phyloP scores from a whole-genome alignment of 2,888 invertebrate genomes.

The Beris chalybata region DNA sequence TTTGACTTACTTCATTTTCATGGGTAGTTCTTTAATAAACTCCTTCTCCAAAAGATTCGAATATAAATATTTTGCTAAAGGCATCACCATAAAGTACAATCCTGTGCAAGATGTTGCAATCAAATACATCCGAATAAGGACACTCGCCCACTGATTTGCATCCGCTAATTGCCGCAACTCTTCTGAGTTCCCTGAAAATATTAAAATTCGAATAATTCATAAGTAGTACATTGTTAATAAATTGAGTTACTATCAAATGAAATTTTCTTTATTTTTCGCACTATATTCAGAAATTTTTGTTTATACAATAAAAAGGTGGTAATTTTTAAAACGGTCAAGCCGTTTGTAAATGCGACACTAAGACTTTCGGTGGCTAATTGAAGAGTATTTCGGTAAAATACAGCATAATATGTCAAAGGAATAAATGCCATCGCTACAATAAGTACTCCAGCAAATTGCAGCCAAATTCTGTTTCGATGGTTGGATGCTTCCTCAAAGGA shows the following conservation, averaged over 20 bases:
- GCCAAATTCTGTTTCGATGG: too few species aligned
- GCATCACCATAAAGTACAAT: constrained; percentile 49
- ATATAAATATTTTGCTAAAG: constrained; percentile 45
- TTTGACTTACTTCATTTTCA: too few species aligned
- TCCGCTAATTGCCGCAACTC: too few species aligned
- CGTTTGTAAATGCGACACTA: constrained; percentile 49
- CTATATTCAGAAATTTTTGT: constrained; percentile 45
- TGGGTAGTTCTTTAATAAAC: too few species aligned
- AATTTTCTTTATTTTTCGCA: constrained; percentile 46
- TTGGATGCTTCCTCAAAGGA: too few species aligned
- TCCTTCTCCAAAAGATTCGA: constrained; percentile 37
- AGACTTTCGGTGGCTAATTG: constrained; percentile 49
- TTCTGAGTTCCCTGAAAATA: too few species aligned
- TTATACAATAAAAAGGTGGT: constrained; percentile 48
- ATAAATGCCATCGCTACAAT: too few species aligned
- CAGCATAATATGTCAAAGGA: constrained; percentile 47
- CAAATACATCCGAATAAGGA: constrained; percentile 41
- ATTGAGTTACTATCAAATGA: constrained; percentile 16
- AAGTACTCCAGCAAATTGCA: too few species aligned
- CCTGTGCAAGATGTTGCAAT: constrained; percentile 47
- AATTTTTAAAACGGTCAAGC: constrained; percentile 49
- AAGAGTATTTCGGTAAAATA: constrained; percentile 47
- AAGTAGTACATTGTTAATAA: too few species aligned
- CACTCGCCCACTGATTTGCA: too few species aligned
- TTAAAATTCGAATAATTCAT: too few species aligned